Evolutionary conservation across 2,113 vertebrate species (phyloP), one percentile per base, ranked within the genome.

Genomic region (Micronycteris hirsuta): DNA sequence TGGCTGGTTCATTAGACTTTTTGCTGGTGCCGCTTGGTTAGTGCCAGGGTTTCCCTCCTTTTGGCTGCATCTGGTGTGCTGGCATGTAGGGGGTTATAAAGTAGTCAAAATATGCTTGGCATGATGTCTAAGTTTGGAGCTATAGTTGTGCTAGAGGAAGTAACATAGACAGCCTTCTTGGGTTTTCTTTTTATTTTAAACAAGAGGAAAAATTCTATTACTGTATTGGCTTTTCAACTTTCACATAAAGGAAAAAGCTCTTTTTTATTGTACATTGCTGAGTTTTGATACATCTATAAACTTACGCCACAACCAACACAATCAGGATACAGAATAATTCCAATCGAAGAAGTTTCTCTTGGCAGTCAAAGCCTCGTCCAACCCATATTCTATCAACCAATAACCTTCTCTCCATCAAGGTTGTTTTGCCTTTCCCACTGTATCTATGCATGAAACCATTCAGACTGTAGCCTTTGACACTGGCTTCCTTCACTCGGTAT

Each of bases 21-120:
- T 84, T 20, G 3, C 54, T 77, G 54, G 22, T 77, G 22, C n/a
- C 78, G 68, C 41, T 95, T 95, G 94, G 61, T 86, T 93, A n/a
- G 33, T 92, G 49, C 52, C 95, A 96, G 24, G 96, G 33, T 81
- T 95, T 89, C 70, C 63, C 83, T 97, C 71, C 68, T 94, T 95
- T 33, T 90, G 65, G 47, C 3, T 80, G 11, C 17, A 33, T 43
- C 38, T 86, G 71, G 38, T 41, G 7, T 36, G 96, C 45, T 65
- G 88, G 56, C 36, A 28, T 92, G 31, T 33, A 67, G 13, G 54
- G 89, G 41, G 13, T 90, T 83, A 87, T 93, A 87, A 83, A 97
- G 89, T 92, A 83, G 31, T 78, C 38, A 82, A 56, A 93, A n/a
- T 68, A 61, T 65, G 52, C 91, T 88, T 85, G 45, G 2, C 41